Evolutionary conservation across 2,888 invertebrate species (phyloP).

Genomic region (Ectemnius lituratus): DNA sequence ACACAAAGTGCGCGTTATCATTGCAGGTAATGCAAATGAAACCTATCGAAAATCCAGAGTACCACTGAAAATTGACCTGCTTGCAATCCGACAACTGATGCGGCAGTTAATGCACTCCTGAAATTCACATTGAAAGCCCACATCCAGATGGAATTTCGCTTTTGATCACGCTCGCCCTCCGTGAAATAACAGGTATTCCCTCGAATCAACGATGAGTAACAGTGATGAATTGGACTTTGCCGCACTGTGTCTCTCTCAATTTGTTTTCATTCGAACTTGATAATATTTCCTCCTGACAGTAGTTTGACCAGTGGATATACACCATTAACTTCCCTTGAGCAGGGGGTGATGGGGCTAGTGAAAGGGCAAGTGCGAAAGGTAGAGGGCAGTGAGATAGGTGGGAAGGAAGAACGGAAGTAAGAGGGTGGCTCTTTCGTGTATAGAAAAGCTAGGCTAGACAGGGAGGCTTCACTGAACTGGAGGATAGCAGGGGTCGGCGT

Average conservation of each 20-base stretch:
- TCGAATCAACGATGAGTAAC: slow-evolving; percentile 43
- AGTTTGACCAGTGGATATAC: slow-evolving; percentile 19
- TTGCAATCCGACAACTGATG: slow-evolving; percentile 1
- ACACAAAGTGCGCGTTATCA: slow-evolving; percentile 9
- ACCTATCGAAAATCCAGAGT: slow-evolving; percentile 9
- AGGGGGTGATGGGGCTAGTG: slow-evolving; percentile 13
- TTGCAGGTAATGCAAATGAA: slow-evolving; percentile 30
- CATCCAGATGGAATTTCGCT: slow-evolving; percentile 38
- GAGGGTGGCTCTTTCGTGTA: neutral
- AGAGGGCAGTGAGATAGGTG: slow-evolving; percentile 25
- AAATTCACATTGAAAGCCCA: slow-evolving; percentile 4
- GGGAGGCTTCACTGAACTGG: neutral
- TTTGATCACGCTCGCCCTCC: slow-evolving; percentile 7
- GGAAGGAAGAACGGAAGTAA: slow-evolving; percentile 21
- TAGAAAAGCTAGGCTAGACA: slow-evolving; percentile 1
- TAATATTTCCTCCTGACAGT: slow-evolving; percentile 38
- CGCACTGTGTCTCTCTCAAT: no score
- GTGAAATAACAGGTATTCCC: slow-evolving; percentile 25
- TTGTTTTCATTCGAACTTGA: slow-evolving; percentile 10
- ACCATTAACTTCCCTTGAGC: slow-evolving; percentile 46
- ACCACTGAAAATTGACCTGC: slow-evolving; percentile 31
- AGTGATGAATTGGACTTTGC: neutral
- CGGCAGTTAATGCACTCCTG: neutral
- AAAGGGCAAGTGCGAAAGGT: slow-evolving; percentile 55
- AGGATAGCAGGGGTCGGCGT: slow-evolving; percentile 12